Evolutionary conservation across 1,140 invertebrate species (phyloP).

Genomic region (Tenebrio molitor): DNA sequence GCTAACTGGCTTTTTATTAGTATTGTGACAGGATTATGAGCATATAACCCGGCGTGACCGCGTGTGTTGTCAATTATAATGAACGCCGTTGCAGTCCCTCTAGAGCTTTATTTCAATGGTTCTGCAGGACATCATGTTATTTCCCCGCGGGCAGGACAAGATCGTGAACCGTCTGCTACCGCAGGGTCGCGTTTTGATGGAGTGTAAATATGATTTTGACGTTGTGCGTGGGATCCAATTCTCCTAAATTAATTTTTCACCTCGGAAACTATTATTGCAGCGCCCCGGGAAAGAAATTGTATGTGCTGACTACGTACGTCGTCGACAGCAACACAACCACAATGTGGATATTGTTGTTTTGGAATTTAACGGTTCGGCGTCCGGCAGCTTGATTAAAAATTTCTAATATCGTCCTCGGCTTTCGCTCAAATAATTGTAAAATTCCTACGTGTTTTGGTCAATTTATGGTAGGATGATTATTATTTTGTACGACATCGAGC

Average conservation of each 20-base stretch:
- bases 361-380: conserved; percentile 43
- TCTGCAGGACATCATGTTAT: conserved; percentile 62
- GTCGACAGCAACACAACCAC: background rate
- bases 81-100: conserved; percentile 52
- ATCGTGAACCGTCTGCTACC: conserved; percentile 45
- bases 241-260: conserved; percentile 32
- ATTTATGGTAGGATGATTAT: conserved; percentile 42
- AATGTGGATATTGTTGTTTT: conserved; percentile 5
- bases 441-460: conserved; percentile 47
- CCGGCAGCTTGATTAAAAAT: conserved; percentile 44
- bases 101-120: conserved; percentile 58
- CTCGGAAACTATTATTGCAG: conserved; percentile 16
- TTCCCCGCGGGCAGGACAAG: conserved; percentile 56
- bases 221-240: conserved; percentile 22
- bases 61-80: conserved; percentile 55
- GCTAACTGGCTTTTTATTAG: too few relatives aligned
- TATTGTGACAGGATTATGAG: too few relatives aligned
- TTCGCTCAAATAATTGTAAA: conserved; percentile 45
- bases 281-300: conserved; percentile 40
- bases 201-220: conserved; percentile 48
- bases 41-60: background rate
- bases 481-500: conserved; percentile 33
- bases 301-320: background rate
- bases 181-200: conserved; percentile 45
- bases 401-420: conserved; percentile 8